Percentiles rank a stretch among this genome's conserved stretches.
Evolutionary conservation across 2,113 vertebrate genomes (phyloP).

Genomic region (Formicarius rufipectus): DNA sequence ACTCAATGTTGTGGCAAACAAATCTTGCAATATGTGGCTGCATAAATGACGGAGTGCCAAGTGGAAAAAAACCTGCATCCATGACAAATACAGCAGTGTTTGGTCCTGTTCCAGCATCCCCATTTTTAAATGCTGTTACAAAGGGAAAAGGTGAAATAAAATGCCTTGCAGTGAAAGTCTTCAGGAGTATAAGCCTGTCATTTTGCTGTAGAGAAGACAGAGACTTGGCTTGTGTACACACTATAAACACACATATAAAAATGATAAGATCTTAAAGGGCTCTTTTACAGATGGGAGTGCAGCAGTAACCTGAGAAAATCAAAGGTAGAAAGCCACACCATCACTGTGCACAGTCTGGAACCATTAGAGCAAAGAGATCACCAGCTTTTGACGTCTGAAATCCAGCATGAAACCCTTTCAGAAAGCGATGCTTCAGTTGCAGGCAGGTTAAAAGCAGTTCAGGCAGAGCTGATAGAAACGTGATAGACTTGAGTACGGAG

Average conservation of each 20-base stretch:
- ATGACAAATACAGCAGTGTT: not conserved
- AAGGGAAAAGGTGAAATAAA: not conserved
- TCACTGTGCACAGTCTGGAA: not conserved
- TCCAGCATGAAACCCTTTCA: not conserved
- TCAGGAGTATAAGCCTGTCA: not conserved
- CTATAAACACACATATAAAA: not conserved
- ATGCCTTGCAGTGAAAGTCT: not conserved
- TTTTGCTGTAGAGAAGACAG: not conserved
- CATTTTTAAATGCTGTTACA: not conserved
- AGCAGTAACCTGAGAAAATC: not conserved
- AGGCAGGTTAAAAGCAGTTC: not conserved
- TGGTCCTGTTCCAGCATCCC: not conserved
- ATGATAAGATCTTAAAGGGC: not conserved
- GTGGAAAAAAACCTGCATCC: not conserved
- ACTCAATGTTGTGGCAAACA: not conserved
- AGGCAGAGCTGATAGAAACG: not conserved
- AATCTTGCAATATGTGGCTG: not conserved
- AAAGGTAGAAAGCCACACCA: not conserved
- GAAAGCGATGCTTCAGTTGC: not conserved
- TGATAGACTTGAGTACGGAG: not conserved
- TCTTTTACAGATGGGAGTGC: accelerated
- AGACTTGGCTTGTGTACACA: not conserved
- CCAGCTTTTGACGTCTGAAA: not conserved
- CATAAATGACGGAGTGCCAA: not conserved
- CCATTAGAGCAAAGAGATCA: not conserved